Base-by-base conservation (phyloP, 2,797 vertebrate species). In the Telmatherina bonti region DNA sequence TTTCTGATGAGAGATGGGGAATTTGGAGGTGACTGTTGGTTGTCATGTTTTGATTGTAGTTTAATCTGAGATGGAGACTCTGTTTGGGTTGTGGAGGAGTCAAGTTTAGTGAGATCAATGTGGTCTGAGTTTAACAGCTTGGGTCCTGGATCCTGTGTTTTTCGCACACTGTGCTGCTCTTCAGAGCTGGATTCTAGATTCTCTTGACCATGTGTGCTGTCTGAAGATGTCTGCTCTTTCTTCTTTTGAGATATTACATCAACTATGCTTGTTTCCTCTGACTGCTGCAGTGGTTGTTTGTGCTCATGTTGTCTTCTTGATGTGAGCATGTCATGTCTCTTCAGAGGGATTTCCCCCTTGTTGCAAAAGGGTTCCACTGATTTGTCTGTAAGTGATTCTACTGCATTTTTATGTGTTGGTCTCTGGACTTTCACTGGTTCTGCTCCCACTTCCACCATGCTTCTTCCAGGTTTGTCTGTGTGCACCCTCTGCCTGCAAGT, bases 401-500 rank as follows among this genome's bases (percentile, higher is more conserved):
- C 57, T 62, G 71, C 30, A 22, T 76, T 71, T 54, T 41, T 78
- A 58, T 75, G 60, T 51, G 51, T 51, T 54, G 55, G 33, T 67
- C 36, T 80, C 22, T 71, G 59, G 31, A 49, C 45, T 57, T 13
- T 78, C 31, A 74, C 62, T 27, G 64, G 54, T 59, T 84, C 78
- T 61, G 35, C 74, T 69, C 54, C 68, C 31, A 45, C 6, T 29
- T 31, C 26, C 18, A 24, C 13, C 33, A 59, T 18, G 36, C 13
- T 81, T 36, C 22, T 78, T 52, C 73, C 74, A 74, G 57, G 30
- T 79, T 75, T 88, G 72, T 85, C 67, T 62, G 63, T 62, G 66
- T 74, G 77, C 83, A 86, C 81, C 94, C 93, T 58, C 94, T 88
- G 72, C 67, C 72, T 85, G 90, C 92, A 93, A 1, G 70, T 69